Conservation (phyloP, 2,888 invertebrate species). For the Vanessa cardui region DNA sequence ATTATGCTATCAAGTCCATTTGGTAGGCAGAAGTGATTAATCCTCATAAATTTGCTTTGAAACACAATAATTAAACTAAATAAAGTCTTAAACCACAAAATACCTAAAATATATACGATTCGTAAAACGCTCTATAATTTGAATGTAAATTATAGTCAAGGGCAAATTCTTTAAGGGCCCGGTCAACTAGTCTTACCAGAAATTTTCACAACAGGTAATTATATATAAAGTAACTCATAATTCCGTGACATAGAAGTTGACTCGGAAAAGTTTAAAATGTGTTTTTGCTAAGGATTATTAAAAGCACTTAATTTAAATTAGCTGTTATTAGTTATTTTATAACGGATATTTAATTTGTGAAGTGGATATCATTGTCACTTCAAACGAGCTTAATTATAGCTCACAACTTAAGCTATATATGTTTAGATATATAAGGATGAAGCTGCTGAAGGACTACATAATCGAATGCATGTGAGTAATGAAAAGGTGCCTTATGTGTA, state of each 20-base stretch:
- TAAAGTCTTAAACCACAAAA: constrained; percentile 33
- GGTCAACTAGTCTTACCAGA: constrained; percentile 24
- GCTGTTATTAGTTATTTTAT: too few relatives aligned
- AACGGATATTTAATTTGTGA: too few relatives aligned
- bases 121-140: constrained; percentile 50
- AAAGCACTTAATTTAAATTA: too few relatives aligned
- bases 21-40: background rate
- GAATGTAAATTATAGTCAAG: constrained; percentile 46
- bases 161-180: constrained; percentile 36
- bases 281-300: too few relatives aligned
- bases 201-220: constrained; percentile 33
- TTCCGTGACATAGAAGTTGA: constrained; percentile 18
- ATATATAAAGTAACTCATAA: constrained; percentile 23
- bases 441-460: too few relatives aligned
- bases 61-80: constrained; percentile 32
- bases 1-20: constrained; percentile 4
- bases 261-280: background rate
- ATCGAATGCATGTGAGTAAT: too few relatives aligned
- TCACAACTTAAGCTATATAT: too few relatives aligned
- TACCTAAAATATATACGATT: constrained; percentile 33
- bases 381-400: too few relatives aligned
- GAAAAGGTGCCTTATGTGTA: too few relatives aligned
- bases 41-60: constrained; percentile 8
- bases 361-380: too few relatives aligned
- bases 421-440: too few relatives aligned